Evolutionary conservation across 2,888 invertebrate species (phyloP), one percentile per base, ranked within the genome.

Genomic region (Drosophila nr. medialis): DNA sequence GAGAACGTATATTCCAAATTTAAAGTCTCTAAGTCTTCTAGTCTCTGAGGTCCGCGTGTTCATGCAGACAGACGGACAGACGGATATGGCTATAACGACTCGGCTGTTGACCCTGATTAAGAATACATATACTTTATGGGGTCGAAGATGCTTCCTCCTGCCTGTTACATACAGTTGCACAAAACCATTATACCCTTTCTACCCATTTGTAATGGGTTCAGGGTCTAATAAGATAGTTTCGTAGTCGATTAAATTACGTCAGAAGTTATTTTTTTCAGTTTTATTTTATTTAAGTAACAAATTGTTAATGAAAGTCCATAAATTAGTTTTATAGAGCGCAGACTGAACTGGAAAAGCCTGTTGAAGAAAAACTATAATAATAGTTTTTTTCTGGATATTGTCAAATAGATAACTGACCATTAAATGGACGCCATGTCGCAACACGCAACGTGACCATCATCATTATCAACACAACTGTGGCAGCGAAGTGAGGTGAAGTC

Each of bases 381-480:
- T 24, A 6, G 18, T 15, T 24, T 24, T 24, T 49, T 40, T 49
- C 13, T 24, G 24, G 1, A 60, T 27, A 8, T 40, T 15, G 15
- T 13, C 4, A 4, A 49, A 34, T 60, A 34, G 51, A 38, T 49
- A 38, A 40, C 40, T 21, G 7, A 18, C 15, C 11, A 30, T 4
- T 11, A 40, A 55, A 55, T 55, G 40, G 18, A 15, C n/a, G 21
- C 27, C 21, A 58, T 61, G 63, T 60, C 13, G 30, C 50, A 40
- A 38, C 64, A 59, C 58, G 75, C 61, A 48, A 50, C 51, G 8
- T n/a, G 40, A 48, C 42, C 68, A 68, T 68, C 60, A 62, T 40
- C 55, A 65, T 40, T 32, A 34, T 56, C 42, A 59, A 40, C 56
- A 61, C 15, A 45, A 45, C 7, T 45, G 45, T 8, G 45, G 24